Conservation (phyloP, 2,888 invertebrate genomes). For the Ormyrus thymus region DNA sequence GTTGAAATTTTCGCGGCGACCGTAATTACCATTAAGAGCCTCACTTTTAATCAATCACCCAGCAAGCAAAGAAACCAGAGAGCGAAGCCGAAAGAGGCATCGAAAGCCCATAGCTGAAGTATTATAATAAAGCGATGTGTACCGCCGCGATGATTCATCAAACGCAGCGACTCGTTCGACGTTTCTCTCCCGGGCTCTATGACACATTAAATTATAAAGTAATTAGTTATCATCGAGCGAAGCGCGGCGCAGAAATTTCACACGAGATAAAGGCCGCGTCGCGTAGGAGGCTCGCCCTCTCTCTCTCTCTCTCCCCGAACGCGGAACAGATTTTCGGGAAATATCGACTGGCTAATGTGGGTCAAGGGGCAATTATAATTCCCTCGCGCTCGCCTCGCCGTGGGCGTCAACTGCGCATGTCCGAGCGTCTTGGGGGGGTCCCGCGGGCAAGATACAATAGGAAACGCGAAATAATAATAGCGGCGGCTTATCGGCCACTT, state of each 20-base stretch:
- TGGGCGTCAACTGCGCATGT: not conserved
- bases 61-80: too few relatives aligned
- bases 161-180: not conserved
- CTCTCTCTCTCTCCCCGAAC: not conserved
- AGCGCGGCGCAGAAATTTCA: constrained; percentile 28
- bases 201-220: not conserved
- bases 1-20: too few relatives aligned
- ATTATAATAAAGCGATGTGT: too few relatives aligned
- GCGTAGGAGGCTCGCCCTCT: too few relatives aligned
- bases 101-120: too few relatives aligned
- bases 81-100: too few relatives aligned
- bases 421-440: constrained; percentile 27
- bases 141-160: not conserved
- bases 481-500: constrained; percentile 58
- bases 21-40: too few relatives aligned
- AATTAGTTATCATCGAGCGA: constrained; percentile 31
- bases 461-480: constrained; percentile 22
- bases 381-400: not conserved
- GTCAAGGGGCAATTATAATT: constrained; percentile 46
- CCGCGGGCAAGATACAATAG: not conserved
- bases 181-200: not conserved
- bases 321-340: constrained; percentile 2
- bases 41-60: too few relatives aligned
- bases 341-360: constrained; percentile 15
- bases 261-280: constrained; percentile 41